Base-by-base conservation (phyloP, 2,113 vertebrate species). In the Laticauda laticaudata region DNA sequence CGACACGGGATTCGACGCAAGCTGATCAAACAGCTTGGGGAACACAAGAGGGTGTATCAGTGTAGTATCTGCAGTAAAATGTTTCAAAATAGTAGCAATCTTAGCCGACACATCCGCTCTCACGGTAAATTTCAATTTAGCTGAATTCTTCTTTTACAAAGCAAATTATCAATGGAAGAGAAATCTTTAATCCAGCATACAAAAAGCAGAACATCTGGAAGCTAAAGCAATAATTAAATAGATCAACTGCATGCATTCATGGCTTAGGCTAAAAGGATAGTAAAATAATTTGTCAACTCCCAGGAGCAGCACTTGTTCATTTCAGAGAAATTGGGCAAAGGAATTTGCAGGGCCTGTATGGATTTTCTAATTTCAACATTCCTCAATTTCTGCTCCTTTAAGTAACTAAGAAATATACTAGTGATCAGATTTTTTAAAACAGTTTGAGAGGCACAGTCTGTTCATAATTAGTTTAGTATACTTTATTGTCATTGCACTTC, bases 61-160 rank as follows among this genome's bases (percentile, higher is more conserved):
- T 99, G 99, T 96, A 97, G 98, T 87, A 98, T 98, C 95, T 99
- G 99, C 97, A 99, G 96, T 95, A 99, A 99, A 97, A 96, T 98
- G 97, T 99, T 99, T 97, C 99, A 99, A 98, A 99, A 99, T 98
- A 99, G 99, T 98, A 99, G 99, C 98, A 99, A 99, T 97, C 98
- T 99, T 94, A 99, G 99, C 98, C 96, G 99, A 64, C 99, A 99
- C 95, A 97, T 99, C 96, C 98, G 99, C 43, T 99, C 99, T 1
- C 99, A 99, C 0, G 99, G 99, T 99, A 97, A 94, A 97, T 95
- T 94, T 91, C 87, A 57, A 87, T 95, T 90, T 92, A 9, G 18
- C 53, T 89, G 1, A 0, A 23, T 88, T 92, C 48, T 0, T 0
- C 59, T 23, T 81, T 48, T 48, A 34, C 6, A 69, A 6, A 10